A percentile compares a stretch with the other conserved stretches of the same genome.
Conservation (phyloP, 2,888 invertebrate species). For the Orthonevra nobilis region DNA sequence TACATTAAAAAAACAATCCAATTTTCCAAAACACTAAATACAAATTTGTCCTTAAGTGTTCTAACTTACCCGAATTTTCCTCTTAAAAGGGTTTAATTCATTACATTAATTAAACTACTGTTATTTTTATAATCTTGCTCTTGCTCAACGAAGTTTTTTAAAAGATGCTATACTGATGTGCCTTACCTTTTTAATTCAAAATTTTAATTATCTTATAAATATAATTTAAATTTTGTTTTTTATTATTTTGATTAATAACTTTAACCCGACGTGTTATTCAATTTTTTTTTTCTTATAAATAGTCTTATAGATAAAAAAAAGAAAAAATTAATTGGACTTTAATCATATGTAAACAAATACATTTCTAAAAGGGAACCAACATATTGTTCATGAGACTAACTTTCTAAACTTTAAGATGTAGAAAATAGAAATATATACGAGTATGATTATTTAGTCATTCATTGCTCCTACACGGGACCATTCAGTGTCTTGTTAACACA, state of each 20-base stretch:
- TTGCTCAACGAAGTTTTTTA: slow-evolving; percentile 42
- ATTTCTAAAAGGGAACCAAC: slow-evolving; percentile 69
- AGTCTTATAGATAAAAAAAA: slow-evolving; percentile 21
- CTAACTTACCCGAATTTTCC: neutral
- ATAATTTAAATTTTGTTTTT: slow-evolving; percentile 19
- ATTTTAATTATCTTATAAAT: slow-evolving; percentile 9
- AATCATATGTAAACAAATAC: slow-evolving; percentile 45
- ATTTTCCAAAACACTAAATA: no score
- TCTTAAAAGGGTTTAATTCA: slow-evolving; percentile 7
- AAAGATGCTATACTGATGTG: slow-evolving; percentile 65
- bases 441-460: slow-evolving; percentile 47
- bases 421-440: slow-evolving; percentile 23
- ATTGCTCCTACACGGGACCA: slow-evolving; percentile 72
- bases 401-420: slow-evolving; percentile 50
- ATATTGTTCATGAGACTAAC: slow-evolving; percentile 69
- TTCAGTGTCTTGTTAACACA: slow-evolving; percentile 72
- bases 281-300: slow-evolving; percentile 9
- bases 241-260: no score
- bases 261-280: no score
- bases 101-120: neutral
- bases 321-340: slow-evolving; percentile 3
- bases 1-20: no score
- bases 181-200: slow-evolving; percentile 34
- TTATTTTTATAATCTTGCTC: slow-evolving; percentile 2
- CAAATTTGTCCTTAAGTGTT: neutral